A percentile compares a stretch with the other conserved stretches of the same genome.
phyloP scores from a whole-genome alignment of 2,113 vertebrate species.

The Saimiri boliviensis region DNA sequence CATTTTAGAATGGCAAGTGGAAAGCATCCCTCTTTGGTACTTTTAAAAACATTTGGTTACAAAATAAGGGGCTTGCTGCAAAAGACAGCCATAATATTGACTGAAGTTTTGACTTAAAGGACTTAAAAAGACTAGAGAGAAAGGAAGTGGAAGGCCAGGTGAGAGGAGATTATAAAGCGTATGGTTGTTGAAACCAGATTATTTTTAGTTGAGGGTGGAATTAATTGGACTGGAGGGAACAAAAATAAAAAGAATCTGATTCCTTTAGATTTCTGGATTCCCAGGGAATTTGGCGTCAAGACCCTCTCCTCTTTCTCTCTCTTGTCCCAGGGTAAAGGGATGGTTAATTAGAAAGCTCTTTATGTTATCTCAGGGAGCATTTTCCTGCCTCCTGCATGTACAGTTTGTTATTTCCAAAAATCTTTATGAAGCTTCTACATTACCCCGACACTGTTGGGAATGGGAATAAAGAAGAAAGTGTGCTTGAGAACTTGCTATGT shows the following conservation, averaged over 20 bases:
- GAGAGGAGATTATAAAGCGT: background rate
- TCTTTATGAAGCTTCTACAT: background rate
- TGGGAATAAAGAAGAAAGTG: background rate
- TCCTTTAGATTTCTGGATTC: background rate
- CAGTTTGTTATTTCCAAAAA: background rate
- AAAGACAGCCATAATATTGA: background rate
- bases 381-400: background rate
- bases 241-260: background rate
- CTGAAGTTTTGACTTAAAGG: background rate
- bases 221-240: background rate
- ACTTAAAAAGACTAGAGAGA: background rate
- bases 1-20: background rate
- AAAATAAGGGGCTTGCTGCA: background rate
- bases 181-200: background rate
- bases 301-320: background rate
- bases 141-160: background rate
- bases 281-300: background rate
- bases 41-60: background rate
- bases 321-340: background rate
- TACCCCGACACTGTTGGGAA: background rate
- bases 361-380: background rate
- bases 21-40: background rate
- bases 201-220: background rate
- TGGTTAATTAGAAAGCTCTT: background rate
- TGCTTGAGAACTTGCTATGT: background rate